Base-by-base conservation (phyloP, 1,140 invertebrate genomes). In the Euura saliciscinereae region DNA sequence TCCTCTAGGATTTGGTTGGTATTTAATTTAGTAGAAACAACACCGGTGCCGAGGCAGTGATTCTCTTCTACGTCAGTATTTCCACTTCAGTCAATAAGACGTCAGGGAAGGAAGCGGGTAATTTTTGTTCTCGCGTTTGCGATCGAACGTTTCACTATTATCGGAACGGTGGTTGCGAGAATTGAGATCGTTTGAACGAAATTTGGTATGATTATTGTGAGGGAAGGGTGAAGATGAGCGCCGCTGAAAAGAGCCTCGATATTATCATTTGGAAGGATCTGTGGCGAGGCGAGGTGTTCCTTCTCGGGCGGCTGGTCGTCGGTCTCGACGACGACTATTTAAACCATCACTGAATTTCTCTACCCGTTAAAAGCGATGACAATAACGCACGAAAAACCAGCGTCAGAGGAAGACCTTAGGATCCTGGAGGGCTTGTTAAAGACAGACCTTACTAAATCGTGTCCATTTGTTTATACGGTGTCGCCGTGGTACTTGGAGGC, bases 391-490 rank as follows among this genome's bases (percentile, higher is more conserved):
- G 8, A 28, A 28, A 28, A 1, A 28, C 28, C 28, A 28, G 51
- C 51, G 51, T 59, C 51, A n/a, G 51, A 59, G 51, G 51, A 59
- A 59, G 51, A 59, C 51, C 51, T 59, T 59, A 59, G 51, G 51
- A 59, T 59, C 45, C 73, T 66, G 44, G 46, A 7, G 73, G 67
- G 75, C 73, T 80, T 77, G 81, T 81, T 82, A 81, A 81, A 79
- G 78, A 78, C 77, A 78, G 78, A 80, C 77, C 77, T 78, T 75
- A 75, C 78, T 81, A 80, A 83, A 81, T 81, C 78, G 80, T 77
- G 77, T 79, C 76, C 80, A 79, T 81, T 80, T 80, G 79, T 80
- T 79, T 77, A 78, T 79, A 59, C 51, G 75, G 75, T 75, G 80
- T 80, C 79, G 78, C 75, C 28, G 28, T 28, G 77, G 74, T 79